These are phyloP conservation scores for Panzeria rudis DNA, from an alignment of 2,888 invertebrate species.

Conservation along the genomic window DNA sequence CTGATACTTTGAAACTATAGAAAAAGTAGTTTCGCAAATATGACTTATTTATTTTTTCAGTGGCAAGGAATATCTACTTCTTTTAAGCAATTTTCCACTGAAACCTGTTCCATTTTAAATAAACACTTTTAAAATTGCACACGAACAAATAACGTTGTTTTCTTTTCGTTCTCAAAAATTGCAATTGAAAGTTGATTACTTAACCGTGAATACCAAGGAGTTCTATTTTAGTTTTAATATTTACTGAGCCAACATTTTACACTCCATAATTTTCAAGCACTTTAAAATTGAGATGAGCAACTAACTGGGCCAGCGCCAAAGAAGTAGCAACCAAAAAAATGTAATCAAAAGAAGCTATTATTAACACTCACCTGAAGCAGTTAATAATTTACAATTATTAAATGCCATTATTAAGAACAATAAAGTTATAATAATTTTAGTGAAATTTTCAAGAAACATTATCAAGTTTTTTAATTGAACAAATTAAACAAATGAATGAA, in stretches of 20 bases:
- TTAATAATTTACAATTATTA: slow-evolving; percentile 40
- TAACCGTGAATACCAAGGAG: not conserved
- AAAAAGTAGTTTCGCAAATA: too few species aligned
- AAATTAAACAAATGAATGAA: not conserved
- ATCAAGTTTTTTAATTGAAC: not conserved
- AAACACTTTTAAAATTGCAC: not conserved
- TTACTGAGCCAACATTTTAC: slow-evolving; percentile 27
- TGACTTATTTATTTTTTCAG: too few species aligned
- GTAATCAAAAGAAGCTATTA: not conserved
- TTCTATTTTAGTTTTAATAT: slow-evolving; percentile 4
- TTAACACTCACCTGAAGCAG: slow-evolving; percentile 57
- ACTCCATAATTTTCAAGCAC: slow-evolving; percentile 41
- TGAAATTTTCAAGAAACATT: slow-evolving; percentile 11
- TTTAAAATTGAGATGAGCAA: not conserved
- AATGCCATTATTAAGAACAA: slow-evolving; percentile 29
- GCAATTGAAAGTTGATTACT: slow-evolving; percentile 51
- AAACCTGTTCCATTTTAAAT: slow-evolving; percentile 9
- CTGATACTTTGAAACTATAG: too few species aligned
- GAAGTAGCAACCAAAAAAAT: not conserved
- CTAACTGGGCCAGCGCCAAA: not conserved
- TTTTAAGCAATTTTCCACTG: not conserved
- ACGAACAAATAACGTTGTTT: not conserved
- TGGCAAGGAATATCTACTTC: not conserved
- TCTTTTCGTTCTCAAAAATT: not conserved
- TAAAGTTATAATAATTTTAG: slow-evolving; percentile 27